Base-by-base conservation (phyloP, 2,113 vertebrate genomes). In the Pygoscelis adeliae region DNA sequence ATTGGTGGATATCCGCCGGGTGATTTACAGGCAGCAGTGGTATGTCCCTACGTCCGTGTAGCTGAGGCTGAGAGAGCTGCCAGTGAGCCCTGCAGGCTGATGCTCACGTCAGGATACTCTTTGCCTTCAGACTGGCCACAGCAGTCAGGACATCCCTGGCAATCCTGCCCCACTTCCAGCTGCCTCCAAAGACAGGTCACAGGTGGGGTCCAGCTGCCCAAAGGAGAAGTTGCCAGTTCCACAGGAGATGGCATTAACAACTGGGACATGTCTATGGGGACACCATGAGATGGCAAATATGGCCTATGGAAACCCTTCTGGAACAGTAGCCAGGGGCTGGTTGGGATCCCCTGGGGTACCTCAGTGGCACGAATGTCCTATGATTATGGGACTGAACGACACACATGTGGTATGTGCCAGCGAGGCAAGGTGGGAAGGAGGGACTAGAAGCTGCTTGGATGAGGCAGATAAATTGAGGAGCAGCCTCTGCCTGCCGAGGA, bases 1-100 rank as follows among this genome's bases (percentile, higher is more conserved):
- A 6, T 18, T 27, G 42, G 15, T 58, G 44, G 34, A 15, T 71
- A 4, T 47, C 47, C 67, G 6, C 15, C 22, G 46, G 27, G 56
- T 49, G 69, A 22, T 74, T 20, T 11, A 22, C 18, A 47, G 22
- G 34, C 52, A 71, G 49, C 19, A 46, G 17, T 44, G n/a, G 9
- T 49, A 9, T 12, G 19, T 2, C 21, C n/a, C 34, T 29, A 8
- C 0, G 0, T 23, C 42, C 32, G 4, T 2, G 7, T n/a, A 88
- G 27, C 19, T 79, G 84, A 63, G 42, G 6, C 0, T 44, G 50
- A 50, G n/a, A 66, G n/a, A 55, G 11, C 42, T 91, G 50, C 36
- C 40, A 47, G 77, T 25, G 38, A 58, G 27, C 20, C 13, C n/a
- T 93, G 78, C 38, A 34, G 79, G 55, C 66, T 89, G 52, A 14